phyloP scores from a whole-genome alignment of 1,140 invertebrate genomes.

The Ceratoteleas bidentatus region DNA sequence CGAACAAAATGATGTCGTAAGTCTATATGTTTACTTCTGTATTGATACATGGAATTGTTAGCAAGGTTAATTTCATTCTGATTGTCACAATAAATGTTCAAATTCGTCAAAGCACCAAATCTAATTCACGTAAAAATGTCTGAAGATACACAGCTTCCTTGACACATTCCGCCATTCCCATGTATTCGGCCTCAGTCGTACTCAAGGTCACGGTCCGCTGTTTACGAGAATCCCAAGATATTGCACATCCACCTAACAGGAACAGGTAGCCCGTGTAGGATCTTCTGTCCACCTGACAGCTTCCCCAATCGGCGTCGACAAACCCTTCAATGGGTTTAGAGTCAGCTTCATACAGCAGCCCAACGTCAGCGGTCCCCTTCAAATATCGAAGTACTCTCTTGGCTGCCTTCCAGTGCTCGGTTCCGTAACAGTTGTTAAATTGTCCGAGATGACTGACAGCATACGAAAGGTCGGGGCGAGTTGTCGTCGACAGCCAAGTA shows the following conservation, averaged over 20 bases:
- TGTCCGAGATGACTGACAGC: constrained; percentile 66
- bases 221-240: constrained; percentile 23
- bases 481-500: constrained; percentile 69
- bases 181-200: background rate
- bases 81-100: too few relatives aligned
- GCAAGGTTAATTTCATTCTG: too few relatives aligned
- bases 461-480: constrained; percentile 73
- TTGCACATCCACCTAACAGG: background rate
- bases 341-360: background rate
- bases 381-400: constrained; percentile 72
- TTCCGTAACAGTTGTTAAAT: constrained; percentile 57
- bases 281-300: background rate
- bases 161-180: too few relatives aligned
- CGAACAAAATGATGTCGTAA: too few relatives aligned
- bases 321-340: background rate
- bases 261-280: constrained; percentile 18
- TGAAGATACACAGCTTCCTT: too few relatives aligned
- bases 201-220: background rate
- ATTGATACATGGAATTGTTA: too few relatives aligned
- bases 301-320: constrained; percentile 25
- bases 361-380: constrained; percentile 26
- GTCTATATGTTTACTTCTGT: too few relatives aligned
- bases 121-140: too few relatives aligned
- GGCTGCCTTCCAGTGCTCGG: constrained; percentile 67
- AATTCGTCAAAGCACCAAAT: too few relatives aligned